phyloP scores from a whole-genome alignment of 1,140 invertebrate species.

The Bombus sylvicola region DNA sequence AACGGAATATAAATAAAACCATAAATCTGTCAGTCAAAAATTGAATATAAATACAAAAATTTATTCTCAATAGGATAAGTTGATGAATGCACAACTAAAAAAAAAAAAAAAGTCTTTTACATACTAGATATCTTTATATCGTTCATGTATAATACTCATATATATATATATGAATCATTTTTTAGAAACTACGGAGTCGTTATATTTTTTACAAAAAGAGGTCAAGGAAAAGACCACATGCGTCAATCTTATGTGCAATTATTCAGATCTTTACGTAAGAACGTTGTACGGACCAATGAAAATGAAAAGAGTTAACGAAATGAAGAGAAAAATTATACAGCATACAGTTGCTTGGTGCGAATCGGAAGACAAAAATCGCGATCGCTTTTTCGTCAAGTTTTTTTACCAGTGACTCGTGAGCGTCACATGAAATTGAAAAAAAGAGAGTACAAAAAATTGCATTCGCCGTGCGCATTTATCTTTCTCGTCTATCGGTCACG shows the following conservation, averaged over 20 bases:
- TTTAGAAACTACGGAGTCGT: no score
- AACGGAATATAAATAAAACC: not conserved
- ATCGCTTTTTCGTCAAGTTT: not conserved
- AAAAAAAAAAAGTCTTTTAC: not conserved
- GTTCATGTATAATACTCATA: no score
- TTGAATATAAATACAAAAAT: not conserved
- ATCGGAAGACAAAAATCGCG: not conserved
- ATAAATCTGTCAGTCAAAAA: not conserved
- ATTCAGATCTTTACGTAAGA: not conserved
- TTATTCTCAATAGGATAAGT: no score
- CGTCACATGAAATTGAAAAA: slow-evolving; percentile 31
- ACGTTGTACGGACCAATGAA: no score
- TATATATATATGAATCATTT: no score
- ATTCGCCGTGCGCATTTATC: slow-evolving; percentile 15
- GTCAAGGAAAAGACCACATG: no score
- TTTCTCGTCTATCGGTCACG: slow-evolving; percentile 17
- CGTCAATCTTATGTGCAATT: not conserved
- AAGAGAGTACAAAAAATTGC: not conserved
- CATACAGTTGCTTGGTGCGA: no score
- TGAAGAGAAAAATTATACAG: no score
- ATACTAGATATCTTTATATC: not conserved
- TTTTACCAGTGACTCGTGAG: not conserved
- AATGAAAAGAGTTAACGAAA: no score
- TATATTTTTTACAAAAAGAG: no score
- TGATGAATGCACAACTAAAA: not conserved